Conservation (phyloP, 2,797 vertebrate species). For the Lithobates sylvaticus region DNA sequence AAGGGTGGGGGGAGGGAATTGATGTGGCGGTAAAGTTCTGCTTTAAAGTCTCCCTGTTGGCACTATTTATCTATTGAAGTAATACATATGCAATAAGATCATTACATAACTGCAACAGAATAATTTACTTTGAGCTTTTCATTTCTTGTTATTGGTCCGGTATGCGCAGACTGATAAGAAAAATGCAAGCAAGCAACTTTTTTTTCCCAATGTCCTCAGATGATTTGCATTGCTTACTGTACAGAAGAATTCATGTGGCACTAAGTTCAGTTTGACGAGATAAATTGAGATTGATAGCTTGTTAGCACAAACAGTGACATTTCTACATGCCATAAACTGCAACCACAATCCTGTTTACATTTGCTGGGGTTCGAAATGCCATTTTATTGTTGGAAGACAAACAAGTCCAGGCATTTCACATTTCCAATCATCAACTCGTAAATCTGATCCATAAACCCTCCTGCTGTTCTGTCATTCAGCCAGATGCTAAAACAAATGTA, state of each 20-base stretch:
- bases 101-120: background rate
- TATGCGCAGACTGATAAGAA: background rate
- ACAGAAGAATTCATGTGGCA: background rate
- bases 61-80: background rate
- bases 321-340: background rate
- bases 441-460: conserved; percentile 33
- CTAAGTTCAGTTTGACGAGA: background rate
- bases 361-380: conserved; percentile 17
- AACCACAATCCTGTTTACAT: conserved; percentile 16
- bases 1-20: no score
- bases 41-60: background rate
- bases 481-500: conserved; percentile 28
- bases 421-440: conserved; percentile 27
- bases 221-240: background rate
- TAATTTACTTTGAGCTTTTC: background rate
- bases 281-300: no score
- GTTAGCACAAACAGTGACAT: background rate
- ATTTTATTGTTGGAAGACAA: conserved; percentile 56
- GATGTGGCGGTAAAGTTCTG: no score
- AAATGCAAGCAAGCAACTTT: background rate
- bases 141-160: background rate
- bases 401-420: conserved; percentile 39
- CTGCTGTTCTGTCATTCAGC: background rate
- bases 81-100: background rate
- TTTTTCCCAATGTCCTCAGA: background rate